Conservation (phyloP, 37 sponge, comb jelly and placozoan species). For the Beroe forskalii region DNA sequence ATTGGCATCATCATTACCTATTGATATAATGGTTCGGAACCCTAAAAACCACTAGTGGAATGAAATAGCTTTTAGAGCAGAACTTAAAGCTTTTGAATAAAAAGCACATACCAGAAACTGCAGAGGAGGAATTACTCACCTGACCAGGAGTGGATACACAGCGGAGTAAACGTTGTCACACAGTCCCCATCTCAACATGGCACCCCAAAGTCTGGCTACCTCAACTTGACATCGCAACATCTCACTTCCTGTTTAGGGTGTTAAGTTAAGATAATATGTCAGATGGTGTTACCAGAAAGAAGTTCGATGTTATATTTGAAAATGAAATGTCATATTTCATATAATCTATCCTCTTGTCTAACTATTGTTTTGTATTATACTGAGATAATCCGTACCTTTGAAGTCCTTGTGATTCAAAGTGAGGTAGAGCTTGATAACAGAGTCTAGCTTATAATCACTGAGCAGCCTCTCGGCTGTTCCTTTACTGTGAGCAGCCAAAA, state of each 20-base stretch:
- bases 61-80: no score
- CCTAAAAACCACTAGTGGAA: no score
- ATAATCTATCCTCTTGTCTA: no score
- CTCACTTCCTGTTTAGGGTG: slow-evolving; percentile 3
- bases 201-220: neutral
- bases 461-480: neutral
- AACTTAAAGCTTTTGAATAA: no score
- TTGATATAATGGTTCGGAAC: no score
- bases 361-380: no score
- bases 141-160: slow-evolving; percentile 8
- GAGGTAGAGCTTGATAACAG: neutral
- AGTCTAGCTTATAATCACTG: neutral
- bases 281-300: neutral
- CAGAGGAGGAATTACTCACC: neutral
- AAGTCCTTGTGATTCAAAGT: slow-evolving; percentile 23
- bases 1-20: no score
- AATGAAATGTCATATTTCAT: no score
- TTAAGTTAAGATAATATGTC: neutral
- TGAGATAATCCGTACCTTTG: slow-evolving; percentile 4
- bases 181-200: slow-evolving; percentile 26
- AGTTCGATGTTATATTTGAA: no score
- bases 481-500: neutral
- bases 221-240: slow-evolving; percentile 32
- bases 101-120: no score
- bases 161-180: slow-evolving; percentile 11